These are phyloP conservation scores for Sturmia bella DNA, from an alignment of 2,888 invertebrate genomes.

Conservation along the genomic window DNA sequence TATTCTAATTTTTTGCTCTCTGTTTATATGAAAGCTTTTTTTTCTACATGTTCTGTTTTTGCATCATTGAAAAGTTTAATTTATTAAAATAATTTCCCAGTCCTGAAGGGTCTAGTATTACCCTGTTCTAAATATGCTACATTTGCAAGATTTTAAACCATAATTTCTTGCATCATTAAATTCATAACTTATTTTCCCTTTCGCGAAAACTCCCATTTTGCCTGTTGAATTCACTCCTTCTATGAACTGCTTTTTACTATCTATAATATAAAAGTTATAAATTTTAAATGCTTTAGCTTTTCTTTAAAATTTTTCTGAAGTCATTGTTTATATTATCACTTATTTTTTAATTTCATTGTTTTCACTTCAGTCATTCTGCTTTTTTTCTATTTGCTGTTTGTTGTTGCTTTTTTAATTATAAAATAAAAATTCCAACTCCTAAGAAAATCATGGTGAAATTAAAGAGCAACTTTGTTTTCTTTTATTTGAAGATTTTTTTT, in stretches of 20 bases:
- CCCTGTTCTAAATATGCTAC: too few species aligned
- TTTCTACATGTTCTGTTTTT: too few species aligned
- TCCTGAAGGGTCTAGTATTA: too few species aligned
- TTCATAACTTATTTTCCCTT: too few species aligned
- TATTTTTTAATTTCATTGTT: slow-evolving; percentile 66
- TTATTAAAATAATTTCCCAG: too few species aligned
- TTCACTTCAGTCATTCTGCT: slow-evolving; percentile 18
- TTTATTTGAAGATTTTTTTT: slow-evolving; percentile 4
- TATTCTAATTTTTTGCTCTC: too few species aligned
- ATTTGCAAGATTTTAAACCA: too few species aligned
- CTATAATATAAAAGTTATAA: slow-evolving; percentile 17
- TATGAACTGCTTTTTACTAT: neutral
- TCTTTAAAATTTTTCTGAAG: slow-evolving; percentile 21
- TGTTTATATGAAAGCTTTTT: too few species aligned
- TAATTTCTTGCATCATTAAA: too few species aligned
- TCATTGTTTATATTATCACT: slow-evolving; percentile 66
- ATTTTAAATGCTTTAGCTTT: slow-evolving; percentile 45
- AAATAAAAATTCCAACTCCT: slow-evolving; percentile 36
- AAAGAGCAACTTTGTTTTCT: slow-evolving; percentile 30
- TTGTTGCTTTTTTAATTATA: slow-evolving; percentile 46
- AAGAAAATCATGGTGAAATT: slow-evolving; percentile 44
- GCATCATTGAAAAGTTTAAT: too few species aligned
- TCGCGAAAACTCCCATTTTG: too few species aligned
- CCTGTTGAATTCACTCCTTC: slow-evolving; percentile 5
- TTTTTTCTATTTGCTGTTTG: slow-evolving; percentile 28